Evolutionary conservation across 2,797 vertebrate species (phyloP).

Genomic region (Alosa sapidissima): DNA sequence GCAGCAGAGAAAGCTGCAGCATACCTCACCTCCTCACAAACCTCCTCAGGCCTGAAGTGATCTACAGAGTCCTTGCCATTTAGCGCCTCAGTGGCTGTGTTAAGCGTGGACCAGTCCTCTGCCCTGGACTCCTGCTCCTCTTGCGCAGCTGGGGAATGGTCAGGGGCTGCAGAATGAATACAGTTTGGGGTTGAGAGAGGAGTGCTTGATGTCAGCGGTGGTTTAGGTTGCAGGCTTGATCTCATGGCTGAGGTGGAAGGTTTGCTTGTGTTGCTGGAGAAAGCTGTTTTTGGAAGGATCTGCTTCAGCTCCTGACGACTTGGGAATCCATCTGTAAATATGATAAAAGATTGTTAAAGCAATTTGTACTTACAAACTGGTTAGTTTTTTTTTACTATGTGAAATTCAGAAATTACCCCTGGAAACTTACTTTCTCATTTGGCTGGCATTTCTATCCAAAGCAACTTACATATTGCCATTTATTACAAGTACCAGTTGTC

Average conservation of each 20-base stretch:
- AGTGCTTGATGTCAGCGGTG: background rate
- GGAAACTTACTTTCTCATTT: background rate
- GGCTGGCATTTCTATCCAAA: too few species aligned
- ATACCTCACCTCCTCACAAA: slow-evolving; percentile 58
- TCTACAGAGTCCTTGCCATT: slow-evolving; percentile 53
- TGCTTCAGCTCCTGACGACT: background rate
- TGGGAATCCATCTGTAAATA: background rate
- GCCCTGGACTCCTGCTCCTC: slow-evolving; percentile 24
- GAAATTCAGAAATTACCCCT: background rate
- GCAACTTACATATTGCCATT: too few species aligned
- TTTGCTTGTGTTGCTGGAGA: background rate
- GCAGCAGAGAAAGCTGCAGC: slow-evolving; percentile 57
- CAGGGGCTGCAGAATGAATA: background rate
- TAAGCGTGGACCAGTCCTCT: slow-evolving; percentile 37
- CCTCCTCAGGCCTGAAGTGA: slow-evolving; percentile 60
- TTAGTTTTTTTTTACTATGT: too few species aligned
- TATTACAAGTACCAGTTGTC: too few species aligned
- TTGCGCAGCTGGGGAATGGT: background rate
- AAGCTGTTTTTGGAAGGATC: background rate
- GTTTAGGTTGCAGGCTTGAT: slow-evolving; percentile 35
- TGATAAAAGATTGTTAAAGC: background rate
- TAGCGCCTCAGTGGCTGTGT: slow-evolving; percentile 60
- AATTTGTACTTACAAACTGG: background rate
- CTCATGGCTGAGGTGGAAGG: background rate
- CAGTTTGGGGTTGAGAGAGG: background rate